A percentile compares a stretch with the other conserved stretches of the same genome.
phyloP scores from a whole-genome alignment of 2,888 invertebrate species.

The Andrena flavipes region DNA sequence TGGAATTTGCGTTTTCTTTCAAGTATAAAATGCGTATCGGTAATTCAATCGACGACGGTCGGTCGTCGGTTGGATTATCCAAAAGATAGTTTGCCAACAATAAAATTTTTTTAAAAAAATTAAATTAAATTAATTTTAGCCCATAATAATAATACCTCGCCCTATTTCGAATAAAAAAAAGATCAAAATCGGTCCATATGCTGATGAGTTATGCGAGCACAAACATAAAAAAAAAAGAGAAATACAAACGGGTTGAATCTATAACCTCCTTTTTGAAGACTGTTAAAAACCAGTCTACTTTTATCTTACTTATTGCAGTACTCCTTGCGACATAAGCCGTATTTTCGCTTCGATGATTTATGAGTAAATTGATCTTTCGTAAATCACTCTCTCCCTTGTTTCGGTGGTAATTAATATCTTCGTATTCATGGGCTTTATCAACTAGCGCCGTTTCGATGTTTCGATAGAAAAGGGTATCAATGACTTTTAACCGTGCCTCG shows the following conservation, averaged over 20 bases:
- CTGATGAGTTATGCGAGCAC: too few species aligned
- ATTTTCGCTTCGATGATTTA: conserved; percentile 61
- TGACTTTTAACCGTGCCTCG: conserved; percentile 71
- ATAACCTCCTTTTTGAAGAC: too few species aligned
- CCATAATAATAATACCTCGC: too few species aligned
- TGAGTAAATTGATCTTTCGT: conserved; percentile 58
- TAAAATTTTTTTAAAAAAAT: too few species aligned
- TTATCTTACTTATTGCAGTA: conserved; percentile 67
- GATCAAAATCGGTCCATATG: too few species aligned
- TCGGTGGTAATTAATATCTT: conserved; percentile 52
- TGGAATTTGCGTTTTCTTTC: neutral
- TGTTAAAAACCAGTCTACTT: neutral
- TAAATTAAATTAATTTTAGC: too few species aligned
- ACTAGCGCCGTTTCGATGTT: conserved; percentile 61
- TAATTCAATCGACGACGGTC: too few species aligned
- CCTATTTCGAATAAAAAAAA: too few species aligned
- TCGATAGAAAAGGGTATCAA: conserved; percentile 59
- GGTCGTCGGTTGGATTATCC: too few species aligned
- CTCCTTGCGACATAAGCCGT: conserved; percentile 55
- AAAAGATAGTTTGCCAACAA: too few species aligned
- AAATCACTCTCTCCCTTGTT: conserved; percentile 63
- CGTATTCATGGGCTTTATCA: conserved; percentile 40
- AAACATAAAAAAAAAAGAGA: too few species aligned
- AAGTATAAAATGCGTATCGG: neutral
- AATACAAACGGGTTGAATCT: too few species aligned